Percentiles rank a stretch among this genome's conserved stretches.
Evolutionary conservation across 2,113 vertebrate species (phyloP).

Genomic region (Peucedramus taeniatus): DNA sequence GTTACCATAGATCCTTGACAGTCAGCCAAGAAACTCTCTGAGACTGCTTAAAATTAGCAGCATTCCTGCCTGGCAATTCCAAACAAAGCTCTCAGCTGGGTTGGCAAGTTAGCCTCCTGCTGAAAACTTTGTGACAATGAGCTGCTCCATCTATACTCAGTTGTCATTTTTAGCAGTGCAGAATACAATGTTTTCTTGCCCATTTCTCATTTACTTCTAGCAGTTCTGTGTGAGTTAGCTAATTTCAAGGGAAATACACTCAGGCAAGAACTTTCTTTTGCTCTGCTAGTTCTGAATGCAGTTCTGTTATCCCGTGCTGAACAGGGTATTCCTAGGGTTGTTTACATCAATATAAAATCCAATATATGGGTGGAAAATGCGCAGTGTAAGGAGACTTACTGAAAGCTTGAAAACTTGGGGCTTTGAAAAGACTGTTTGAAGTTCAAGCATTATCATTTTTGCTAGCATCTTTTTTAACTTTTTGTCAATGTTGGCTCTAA

Average conservation of each 20-base stretch:
- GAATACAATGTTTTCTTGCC: background rate
- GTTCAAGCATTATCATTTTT: background rate
- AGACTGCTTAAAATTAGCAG: constrained; percentile 8
- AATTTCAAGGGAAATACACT: background rate
- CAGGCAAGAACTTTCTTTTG: background rate
- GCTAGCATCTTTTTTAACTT: background rate
- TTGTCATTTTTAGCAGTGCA: background rate
- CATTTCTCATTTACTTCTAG: background rate
- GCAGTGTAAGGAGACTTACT: background rate
- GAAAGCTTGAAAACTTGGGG: background rate
- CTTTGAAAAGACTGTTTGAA: background rate
- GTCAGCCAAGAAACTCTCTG: background rate
- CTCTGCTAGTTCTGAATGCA: background rate
- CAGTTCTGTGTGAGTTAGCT: background rate
- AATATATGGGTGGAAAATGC: background rate
- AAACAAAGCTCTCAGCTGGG: background rate
- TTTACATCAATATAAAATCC: background rate
- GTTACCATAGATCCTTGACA: constrained; percentile 6
- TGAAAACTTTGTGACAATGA: background rate
- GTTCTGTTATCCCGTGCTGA: background rate
- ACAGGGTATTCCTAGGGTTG: background rate
- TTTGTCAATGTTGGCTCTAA: background rate
- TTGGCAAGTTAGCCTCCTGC: background rate
- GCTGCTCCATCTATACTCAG: background rate
- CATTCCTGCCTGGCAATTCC: background rate